phyloP scores from a whole-genome alignment of 2,888 invertebrate genomes.

The Ichneumon xanthorius region DNA sequence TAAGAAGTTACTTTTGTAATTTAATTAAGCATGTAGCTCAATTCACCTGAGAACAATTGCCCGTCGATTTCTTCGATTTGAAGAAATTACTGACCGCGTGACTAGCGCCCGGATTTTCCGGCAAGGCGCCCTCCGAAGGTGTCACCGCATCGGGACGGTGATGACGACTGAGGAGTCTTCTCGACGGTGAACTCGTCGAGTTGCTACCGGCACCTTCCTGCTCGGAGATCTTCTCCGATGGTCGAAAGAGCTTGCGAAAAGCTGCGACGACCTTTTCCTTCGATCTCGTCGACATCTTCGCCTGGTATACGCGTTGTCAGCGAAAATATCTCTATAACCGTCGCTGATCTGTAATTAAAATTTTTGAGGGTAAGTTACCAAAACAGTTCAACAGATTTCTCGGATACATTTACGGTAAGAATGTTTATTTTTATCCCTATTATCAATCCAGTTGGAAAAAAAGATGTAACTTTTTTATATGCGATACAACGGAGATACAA shows the following conservation, averaged over 20 bases:
- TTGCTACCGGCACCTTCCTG: conserved; percentile 86
- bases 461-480: not conserved
- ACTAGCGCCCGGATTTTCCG: conserved; percentile 79
- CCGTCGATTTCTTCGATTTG: conserved; percentile 80
- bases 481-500: not conserved
- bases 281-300: conserved; percentile 90
- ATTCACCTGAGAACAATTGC: conserved; percentile 76
- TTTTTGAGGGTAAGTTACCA: not conserved
- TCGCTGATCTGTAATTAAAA: conserved; percentile 44
- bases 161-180: conserved; percentile 85
- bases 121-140: conserved; percentile 79
- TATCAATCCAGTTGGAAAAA: not conserved
- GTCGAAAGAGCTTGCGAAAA: conserved; percentile 91
- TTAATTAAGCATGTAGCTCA: not conserved
- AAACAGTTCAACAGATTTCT: not conserved
- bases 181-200: conserved; percentile 88
- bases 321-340: not conserved
- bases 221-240: conserved; percentile 89
- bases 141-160: conserved; percentile 82
- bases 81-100: conserved; percentile 79
- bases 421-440: not conserved
- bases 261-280: conserved; percentile 94
- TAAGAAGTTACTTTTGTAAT: not conserved
- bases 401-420: not conserved
- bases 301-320: conserved; percentile 3